Evolutionary conservation across 1,140 invertebrate species (phyloP).

Genomic region (Conus ventricosus): DNA sequence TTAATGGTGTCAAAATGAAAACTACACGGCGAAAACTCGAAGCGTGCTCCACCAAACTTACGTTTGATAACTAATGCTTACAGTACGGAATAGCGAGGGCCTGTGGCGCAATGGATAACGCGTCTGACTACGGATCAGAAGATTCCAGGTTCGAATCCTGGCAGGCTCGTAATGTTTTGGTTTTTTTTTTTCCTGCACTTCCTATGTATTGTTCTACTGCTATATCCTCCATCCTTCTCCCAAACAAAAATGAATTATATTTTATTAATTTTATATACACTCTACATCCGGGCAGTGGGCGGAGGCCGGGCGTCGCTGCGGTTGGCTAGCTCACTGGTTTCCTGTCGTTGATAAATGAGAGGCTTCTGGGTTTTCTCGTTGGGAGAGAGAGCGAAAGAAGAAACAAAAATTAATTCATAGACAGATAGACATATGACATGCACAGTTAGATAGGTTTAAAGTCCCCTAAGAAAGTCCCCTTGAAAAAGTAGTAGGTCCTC

Average conservation of each 20-base stretch:
- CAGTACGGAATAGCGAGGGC: slow-evolving; percentile 31
- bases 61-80: neutral
- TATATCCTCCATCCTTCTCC: no score
- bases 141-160: slow-evolving; percentile 93
- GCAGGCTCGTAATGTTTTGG: slow-evolving; percentile 81
- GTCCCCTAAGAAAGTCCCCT: no score
- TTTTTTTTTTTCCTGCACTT: slow-evolving; percentile 16
- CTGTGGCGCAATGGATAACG: slow-evolving; percentile 92
- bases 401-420: neutral
- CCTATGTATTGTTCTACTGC: no score
- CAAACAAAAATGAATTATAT: no score
- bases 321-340: no score
- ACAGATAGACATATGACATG: neutral
- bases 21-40: neutral
- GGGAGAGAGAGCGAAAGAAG: neutral
- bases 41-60: neutral
- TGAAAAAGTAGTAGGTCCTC: no score
- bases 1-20: neutral
- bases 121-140: slow-evolving; percentile 94
- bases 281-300: no score
- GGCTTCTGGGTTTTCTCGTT: no score
- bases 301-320: no score
- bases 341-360: no score
- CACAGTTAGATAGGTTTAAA: no score
- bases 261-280: no score